A percentile compares a stretch with the other conserved stretches of the same genome.
phyloP scores from a whole-genome alignment of 2,113 vertebrate genomes.

The Rhabdomys dilectus region DNA sequence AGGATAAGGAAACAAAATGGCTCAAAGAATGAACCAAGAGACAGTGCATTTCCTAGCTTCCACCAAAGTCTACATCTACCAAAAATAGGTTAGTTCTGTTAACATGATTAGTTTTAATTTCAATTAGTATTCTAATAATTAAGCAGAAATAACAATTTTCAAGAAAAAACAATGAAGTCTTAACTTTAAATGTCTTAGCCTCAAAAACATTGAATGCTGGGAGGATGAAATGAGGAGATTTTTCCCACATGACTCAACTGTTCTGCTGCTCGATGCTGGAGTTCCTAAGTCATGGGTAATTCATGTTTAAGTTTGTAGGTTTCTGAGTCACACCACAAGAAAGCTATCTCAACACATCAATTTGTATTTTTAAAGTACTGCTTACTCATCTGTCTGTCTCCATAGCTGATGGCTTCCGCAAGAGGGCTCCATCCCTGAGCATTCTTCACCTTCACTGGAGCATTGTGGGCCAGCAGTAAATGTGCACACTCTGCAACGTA shows the following conservation, averaged over 20 bases:
- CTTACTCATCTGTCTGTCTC: conserved; percentile 99
- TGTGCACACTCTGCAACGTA: conserved; percentile 96
- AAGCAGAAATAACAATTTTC: background rate
- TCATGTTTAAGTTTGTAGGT: background rate
- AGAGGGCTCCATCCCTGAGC: conserved; percentile 99
- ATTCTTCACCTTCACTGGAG: conserved; percentile 99
- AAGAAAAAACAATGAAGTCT: background rate
- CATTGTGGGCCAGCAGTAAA: conserved; percentile 98
- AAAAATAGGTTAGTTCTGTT: background rate
- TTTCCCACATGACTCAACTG: background rate
- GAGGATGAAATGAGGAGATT: background rate
- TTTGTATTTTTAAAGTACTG: conserved; percentile 43
- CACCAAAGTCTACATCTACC: background rate
- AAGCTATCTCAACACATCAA: background rate
- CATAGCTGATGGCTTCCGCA: conserved; percentile 99
- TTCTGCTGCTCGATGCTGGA: background rate
- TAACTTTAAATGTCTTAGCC: background rate
- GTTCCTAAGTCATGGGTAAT: conserved; percentile 18
- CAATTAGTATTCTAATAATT: conserved; percentile 27
- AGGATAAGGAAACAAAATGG: background rate
- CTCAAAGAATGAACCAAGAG: background rate
- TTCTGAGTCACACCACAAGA: background rate
- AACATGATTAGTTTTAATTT: conserved; percentile 23
- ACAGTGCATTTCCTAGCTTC: background rate
- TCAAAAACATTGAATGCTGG: background rate